Base-by-base conservation (phyloP, 1,140 invertebrate species). In the Drosophila equinoxialis region DNA sequence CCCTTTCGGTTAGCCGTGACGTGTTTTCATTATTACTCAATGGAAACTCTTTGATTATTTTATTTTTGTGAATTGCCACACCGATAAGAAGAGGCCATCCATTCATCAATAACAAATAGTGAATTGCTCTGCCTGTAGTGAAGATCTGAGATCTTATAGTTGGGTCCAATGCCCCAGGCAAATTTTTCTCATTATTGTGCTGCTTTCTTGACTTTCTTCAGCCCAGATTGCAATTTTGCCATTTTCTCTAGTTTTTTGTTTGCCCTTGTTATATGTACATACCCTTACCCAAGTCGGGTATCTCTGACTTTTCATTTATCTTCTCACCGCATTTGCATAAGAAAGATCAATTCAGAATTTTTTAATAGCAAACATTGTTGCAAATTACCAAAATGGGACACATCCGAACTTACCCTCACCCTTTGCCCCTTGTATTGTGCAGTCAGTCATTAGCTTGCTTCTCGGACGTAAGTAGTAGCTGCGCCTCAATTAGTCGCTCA, bases 401-500 rank as follows among this genome's bases (percentile, higher is more conserved):
- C 20, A 51, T 55, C 2, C 8, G 13, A n/a, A 10, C 3, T 3
- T 8, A 35, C 13, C 37, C 35, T 17, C 10, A 35, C 8, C 37
- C 48, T 17, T n/a, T 17, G 41, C 6, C 20, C 65, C 63, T 42
- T 42, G 71, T 62, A 54, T 71, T 62, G 30, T 30, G 72, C 69
- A 76, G 77, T 77, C 72, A 60, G 79, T 79, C 68, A 80, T 51
- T 51, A 51, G 17, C 23, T 51, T 10, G 8, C 3, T 51, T 7
- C 17, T 23, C 10, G 45, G 20, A 10, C 17, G 45, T 23, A 14
- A 14, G n/a, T 45, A 55, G 65, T 64, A 61, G 48, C 74, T 81
- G 63, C 17, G 17, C 71, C 79, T 81, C 68, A 85, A 82, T 81
- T 86, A 81, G 65, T 57, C 66, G 60, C 55, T 64, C 57, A 59